Evolutionary conservation across 2,888 invertebrate genomes (phyloP), one percentile per base, ranked within the genome.

Genomic region (Chalcis sispes): DNA sequence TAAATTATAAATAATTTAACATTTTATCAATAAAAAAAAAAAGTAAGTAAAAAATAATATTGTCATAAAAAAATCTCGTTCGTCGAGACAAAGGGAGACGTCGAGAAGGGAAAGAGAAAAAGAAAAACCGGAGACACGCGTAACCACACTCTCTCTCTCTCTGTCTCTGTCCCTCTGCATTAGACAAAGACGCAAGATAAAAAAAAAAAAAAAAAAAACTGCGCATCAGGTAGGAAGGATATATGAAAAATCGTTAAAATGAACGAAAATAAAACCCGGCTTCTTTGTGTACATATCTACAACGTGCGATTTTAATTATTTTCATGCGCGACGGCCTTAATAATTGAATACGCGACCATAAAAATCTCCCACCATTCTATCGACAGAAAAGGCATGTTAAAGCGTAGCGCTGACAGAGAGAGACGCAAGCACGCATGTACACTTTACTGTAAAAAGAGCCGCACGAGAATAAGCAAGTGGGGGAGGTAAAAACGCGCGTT

Each of bases 241-340:
- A 42, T 8, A 8, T 13, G 15, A 42, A 42, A 42, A 8, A 42
- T 32, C 32, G 8, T 32, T 8, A 32, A 32, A 32, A 32, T 32
- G 8, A 13, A 42, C 8, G 8, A 13, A 42, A 40, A n/a, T 2
- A 50, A 32, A 20, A 59, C 32, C 25, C 25, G 18, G 32, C 27
- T 10, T 42, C 15, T 18, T n/a, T n/a, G n/a, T n/a, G n/a, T n/a
- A n/a, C n/a, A n/a, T n/a, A n/a, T n/a, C 13, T 32, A 61, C 25
- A 32, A 8, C 36, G 54, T 5, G 27, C 46, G 18, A 27, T 13
- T 10, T 40, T 50, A n/a, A 2, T 27, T 56, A 18, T 40, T 36
- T n/a, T 48, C 62, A 64, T 62, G 69, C 25, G 56, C 20, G 29
- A 4, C 48, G 13, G 75, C 75, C 75, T 70, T 70, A 58, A 69